phyloP scores from a whole-genome alignment of 2,888 invertebrate species.

The Apamea monoglypha region DNA sequence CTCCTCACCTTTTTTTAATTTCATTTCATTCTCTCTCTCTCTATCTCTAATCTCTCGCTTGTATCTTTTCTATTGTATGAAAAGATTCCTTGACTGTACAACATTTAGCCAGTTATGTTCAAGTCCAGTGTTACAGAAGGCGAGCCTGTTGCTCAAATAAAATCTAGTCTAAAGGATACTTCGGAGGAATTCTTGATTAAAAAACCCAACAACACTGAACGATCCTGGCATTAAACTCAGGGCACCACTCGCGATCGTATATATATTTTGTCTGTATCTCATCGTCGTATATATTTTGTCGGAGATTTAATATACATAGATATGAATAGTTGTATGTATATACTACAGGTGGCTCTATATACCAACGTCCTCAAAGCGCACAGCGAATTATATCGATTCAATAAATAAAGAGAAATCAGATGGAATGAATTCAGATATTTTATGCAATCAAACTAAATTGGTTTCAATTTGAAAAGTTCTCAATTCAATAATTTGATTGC shows the following conservation, averaged over 20 bases:
- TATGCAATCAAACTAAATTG: constrained; percentile 58
- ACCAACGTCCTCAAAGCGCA: constrained; percentile 7
- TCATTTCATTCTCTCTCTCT: no score
- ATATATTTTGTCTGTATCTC: not conserved
- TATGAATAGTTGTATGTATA: not conserved
- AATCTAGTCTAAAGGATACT: not conserved
- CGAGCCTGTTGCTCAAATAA: not conserved
- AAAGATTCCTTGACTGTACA: not conserved
- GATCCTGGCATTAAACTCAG: not conserved
- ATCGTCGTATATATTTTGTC: not conserved
- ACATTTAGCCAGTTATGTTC: not conserved
- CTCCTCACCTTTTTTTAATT: no score
- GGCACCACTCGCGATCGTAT: not conserved
- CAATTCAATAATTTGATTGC: constrained; percentile 38
- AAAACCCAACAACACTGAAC: not conserved
- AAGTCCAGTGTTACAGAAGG: no score
- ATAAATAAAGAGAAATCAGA: constrained; percentile 61
- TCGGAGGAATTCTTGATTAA: not conserved
- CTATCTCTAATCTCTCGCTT: no score
- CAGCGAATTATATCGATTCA: constrained; percentile 26
- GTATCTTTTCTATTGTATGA: no score
- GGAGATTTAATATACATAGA: not conserved
- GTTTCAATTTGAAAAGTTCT: constrained; percentile 49
- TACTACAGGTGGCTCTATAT: not conserved
- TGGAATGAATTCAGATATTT: constrained; percentile 47